Evolutionary conservation across 2,113 vertebrate species (phyloP).

Genomic region (Halichoeres trimaculatus): DNA sequence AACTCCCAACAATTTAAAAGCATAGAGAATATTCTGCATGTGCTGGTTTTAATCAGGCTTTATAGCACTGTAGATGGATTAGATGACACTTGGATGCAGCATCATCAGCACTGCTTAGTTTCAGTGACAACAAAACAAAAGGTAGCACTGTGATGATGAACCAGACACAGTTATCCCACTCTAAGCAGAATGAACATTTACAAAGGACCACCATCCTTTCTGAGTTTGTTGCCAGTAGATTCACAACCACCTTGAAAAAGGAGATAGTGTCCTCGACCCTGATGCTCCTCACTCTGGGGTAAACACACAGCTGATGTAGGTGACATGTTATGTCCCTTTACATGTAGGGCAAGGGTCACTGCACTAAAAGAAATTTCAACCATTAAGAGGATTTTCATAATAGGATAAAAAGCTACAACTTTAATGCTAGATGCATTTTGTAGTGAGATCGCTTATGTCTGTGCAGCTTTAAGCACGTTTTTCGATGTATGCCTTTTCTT

Average conservation of each 20-base stretch:
- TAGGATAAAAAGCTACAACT: background rate
- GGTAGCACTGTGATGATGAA: background rate
- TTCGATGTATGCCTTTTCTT: background rate
- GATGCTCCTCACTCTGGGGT: background rate
- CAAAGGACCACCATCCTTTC: background rate
- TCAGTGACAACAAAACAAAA: too few relatives aligned
- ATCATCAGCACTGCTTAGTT: too few relatives aligned
- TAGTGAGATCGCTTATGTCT: background rate
- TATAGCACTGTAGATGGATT: too few relatives aligned
- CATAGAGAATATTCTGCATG: too few relatives aligned
- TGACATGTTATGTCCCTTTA: background rate
- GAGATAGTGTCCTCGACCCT: background rate
- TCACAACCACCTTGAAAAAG: background rate
- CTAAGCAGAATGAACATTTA: background rate
- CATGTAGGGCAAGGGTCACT: background rate
- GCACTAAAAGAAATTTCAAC: background rate
- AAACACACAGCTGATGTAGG: background rate
- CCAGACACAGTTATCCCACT: background rate
- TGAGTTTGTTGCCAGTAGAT: background rate
- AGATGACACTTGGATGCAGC: too few relatives aligned
- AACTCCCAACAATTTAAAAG: too few relatives aligned
- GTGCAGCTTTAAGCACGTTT: background rate
- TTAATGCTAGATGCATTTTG: background rate
- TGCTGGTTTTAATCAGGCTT: too few relatives aligned
- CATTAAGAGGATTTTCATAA: background rate